Evolutionary conservation across 2,113 vertebrate species (phyloP).

Genomic region (Menidia beryllina): DNA sequence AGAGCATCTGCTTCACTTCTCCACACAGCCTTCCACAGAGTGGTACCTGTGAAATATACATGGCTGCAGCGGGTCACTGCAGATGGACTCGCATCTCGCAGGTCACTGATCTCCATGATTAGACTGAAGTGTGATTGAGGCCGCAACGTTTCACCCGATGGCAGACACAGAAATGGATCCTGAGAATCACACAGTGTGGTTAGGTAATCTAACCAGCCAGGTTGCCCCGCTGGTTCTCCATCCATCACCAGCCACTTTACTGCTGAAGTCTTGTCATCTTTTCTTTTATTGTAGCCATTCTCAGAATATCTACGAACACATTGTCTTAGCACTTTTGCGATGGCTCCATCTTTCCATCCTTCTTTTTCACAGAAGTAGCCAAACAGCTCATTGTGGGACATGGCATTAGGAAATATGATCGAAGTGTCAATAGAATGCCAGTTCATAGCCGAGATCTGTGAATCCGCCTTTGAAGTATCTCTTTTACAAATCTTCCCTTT

Average conservation of each 20-base stretch:
- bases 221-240: conserved; percentile 73
- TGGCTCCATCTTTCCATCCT: conserved; percentile 80
- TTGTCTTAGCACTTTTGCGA: conserved; percentile 71
- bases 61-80: conserved; percentile 77
- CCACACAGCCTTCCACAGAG: conserved; percentile 84
- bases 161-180: conserved; percentile 73
- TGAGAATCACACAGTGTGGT: conserved; percentile 75
- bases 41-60: conserved; percentile 79
- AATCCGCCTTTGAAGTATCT: conserved; percentile 8
- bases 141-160: conserved; percentile 78
- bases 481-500: not conserved
- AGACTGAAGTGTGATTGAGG: conserved; percentile 71
- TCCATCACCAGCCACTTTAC: conserved; percentile 88
- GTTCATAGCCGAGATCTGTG: conserved; percentile 16
- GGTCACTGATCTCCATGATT: conserved; percentile 83
- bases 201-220: conserved; percentile 84
- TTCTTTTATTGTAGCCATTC: conserved; percentile 6
- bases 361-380: conserved; percentile 71
- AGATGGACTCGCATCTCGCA: conserved; percentile 80
- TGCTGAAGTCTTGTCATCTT: not conserved
- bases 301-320: conserved; percentile 3
- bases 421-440: conserved; percentile 75
- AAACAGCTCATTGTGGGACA: conserved; percentile 83
- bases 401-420: conserved; percentile 84
- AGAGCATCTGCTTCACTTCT: conserved; percentile 76